These are phyloP conservation scores for Sorex araneus DNA, from an alignment of 2,113 vertebrate genomes.

Conservation along the genomic window DNA sequence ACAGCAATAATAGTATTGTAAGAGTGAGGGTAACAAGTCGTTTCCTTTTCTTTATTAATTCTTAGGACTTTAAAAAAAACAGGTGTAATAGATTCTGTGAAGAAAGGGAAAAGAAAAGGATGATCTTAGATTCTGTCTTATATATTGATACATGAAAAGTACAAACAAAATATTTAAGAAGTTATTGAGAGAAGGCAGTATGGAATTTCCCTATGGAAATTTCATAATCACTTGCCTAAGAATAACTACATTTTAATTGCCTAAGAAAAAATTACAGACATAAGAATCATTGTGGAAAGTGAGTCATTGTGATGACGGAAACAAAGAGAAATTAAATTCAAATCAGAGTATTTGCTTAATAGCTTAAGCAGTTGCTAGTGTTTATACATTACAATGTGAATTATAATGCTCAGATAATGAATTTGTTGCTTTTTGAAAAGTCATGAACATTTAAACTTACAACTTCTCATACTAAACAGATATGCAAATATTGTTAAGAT, in stretches of 20 bases:
- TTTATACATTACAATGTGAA: slow-evolving; percentile 77
- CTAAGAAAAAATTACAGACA: slow-evolving; percentile 61
- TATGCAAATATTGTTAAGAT: slow-evolving; percentile 85
- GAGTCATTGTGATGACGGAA: slow-evolving; percentile 68
- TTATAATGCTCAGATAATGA: slow-evolving; percentile 81
- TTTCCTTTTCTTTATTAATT: slow-evolving; percentile 6
- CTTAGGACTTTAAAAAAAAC: slow-evolving; percentile 12
- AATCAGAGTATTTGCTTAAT: slow-evolving; percentile 82
- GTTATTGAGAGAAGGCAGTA: neutral
- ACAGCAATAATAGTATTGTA: neutral
- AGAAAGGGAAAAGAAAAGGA: neutral
- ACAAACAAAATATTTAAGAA: slow-evolving; percentile 42
- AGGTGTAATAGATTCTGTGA: neutral
- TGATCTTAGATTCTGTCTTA: neutral
- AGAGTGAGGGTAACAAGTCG: neutral
- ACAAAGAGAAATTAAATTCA: slow-evolving; percentile 85
- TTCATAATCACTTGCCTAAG: slow-evolving; percentile 68
- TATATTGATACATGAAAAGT: slow-evolving; percentile 34
- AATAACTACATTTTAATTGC: slow-evolving; percentile 72
- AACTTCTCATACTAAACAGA: slow-evolving; percentile 77
- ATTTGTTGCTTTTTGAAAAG: slow-evolving; percentile 84
- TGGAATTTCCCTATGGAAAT: slow-evolving; percentile 45
- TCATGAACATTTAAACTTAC: slow-evolving; percentile 80
- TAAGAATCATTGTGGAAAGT: slow-evolving; percentile 49
- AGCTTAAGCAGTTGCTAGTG: slow-evolving; percentile 80